Evolutionary conservation across 2,797 vertebrate species (phyloP).

Genomic region (Acanthopagrus latus): DNA sequence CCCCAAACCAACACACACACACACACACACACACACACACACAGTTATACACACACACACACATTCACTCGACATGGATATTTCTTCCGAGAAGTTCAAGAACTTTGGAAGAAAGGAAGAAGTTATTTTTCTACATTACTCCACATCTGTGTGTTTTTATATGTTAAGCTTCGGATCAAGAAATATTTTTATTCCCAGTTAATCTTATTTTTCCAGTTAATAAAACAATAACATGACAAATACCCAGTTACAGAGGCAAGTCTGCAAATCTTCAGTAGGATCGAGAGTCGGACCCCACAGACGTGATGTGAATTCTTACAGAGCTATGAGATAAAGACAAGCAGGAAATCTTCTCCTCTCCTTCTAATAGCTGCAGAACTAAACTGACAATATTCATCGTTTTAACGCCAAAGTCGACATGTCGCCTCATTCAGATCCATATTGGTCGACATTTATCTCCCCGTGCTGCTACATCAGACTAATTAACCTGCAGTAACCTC

Average conservation of each 20-base stretch:
- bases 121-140: not conserved
- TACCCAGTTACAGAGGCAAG: not conserved
- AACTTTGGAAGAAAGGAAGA: too few species aligned
- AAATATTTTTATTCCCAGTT: not conserved
- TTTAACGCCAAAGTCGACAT: too few species aligned
- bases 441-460: too few species aligned
- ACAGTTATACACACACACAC: slow-evolving; percentile 6
- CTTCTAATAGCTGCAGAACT: too few species aligned
- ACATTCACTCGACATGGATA: not conserved
- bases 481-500: too few species aligned
- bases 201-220: not conserved
- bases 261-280: not conserved
- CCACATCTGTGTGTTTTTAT: not conserved
- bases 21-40: slow-evolving; percentile 21
- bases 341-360: not conserved
- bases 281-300: not conserved
- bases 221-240: not conserved
- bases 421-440: too few species aligned
- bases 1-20: slow-evolving; percentile 11
- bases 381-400: too few species aligned
- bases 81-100: not conserved
- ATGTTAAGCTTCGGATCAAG: not conserved
- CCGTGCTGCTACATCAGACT: too few species aligned
- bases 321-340: not conserved
- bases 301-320: not conserved